phyloP scores from a whole-genome alignment of 2,113 vertebrate species.

The Leptobrachium ailaonicum region DNA sequence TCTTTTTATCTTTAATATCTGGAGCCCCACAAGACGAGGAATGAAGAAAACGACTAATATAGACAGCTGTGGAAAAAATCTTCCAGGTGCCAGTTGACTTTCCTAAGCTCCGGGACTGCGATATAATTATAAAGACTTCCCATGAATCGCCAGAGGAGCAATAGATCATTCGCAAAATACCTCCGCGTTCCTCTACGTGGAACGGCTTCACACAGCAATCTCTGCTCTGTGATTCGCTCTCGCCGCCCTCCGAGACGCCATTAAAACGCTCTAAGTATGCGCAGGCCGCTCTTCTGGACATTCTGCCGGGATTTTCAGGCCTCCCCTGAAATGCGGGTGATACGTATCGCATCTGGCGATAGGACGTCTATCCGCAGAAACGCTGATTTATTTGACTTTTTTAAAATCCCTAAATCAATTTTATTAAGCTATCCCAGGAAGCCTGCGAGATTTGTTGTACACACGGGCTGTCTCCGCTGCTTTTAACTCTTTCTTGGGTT shows the following conservation, averaged over 20 bases:
- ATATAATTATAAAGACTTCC: conserved; percentile 8
- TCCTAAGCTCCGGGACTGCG: background rate
- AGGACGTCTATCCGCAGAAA: background rate
- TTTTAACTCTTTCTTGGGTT: background rate
- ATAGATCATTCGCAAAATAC: background rate
- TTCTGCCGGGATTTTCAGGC: background rate
- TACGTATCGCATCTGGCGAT: conserved; percentile 4
- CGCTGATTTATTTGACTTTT: background rate
- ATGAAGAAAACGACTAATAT: background rate
- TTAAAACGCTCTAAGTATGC: background rate
- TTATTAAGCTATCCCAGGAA: conserved; percentile 6
- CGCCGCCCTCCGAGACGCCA: background rate
- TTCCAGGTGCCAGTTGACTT: conserved; percentile 8
- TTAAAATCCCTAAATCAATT: background rate
- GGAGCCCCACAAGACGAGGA: background rate
- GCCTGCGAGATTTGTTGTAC: background rate
- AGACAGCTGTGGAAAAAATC: conserved; percentile 21
- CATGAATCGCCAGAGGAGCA: conserved; percentile 19
- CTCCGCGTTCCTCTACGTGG: background rate
- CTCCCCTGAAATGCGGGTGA: background rate
- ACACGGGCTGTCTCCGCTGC: background rate
- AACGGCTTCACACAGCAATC: background rate
- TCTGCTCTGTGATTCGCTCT: background rate
- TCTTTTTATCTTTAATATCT: too few relatives aligned
- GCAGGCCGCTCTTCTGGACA: background rate